Base-by-base conservation (phyloP, 2,888 invertebrate species). In the Heliconius cydno region DNA sequence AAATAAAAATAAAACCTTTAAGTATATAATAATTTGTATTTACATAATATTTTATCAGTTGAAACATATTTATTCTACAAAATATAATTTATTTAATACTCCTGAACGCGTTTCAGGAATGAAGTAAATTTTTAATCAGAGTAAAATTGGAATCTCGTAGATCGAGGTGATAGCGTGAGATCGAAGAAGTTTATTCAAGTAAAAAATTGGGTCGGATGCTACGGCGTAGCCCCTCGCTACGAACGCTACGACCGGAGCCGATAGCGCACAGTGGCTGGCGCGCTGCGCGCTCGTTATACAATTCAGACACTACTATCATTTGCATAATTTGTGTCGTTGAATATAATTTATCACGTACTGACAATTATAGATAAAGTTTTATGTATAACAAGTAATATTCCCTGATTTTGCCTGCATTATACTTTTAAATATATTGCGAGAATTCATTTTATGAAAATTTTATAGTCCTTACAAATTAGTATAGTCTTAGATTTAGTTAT, bases 191-290 rank as follows among this genome's bases (percentile, higher is more conserved):
- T 81, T 73, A 76, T 79, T 82, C 82, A 76, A 71, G 79, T 78
- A 78, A 73, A 78, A 81, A 82, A 82, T 81, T 82, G 79, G 81
- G 76, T 76, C 78, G 78, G 79, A 46, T 75, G 78, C 79, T 82
- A 83, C 80, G 81, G 83, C 80, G 80, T 85, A 73, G 38, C 60
- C 38, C 38, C 73, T 25, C 28, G 80, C 82, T 84, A 83, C 83
- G 82, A 74, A 72, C 41, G 79, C 80, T 57, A 73, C 76, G 73
- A 71, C 41, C 46, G 52, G 65, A 60, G 57, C 72, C 30, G 63
- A 66, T 67, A 57, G n/a, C 57, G 66, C 67, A 65, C 75, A 52
- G 46, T 80, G 65, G 73, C 71, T 68, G 28, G 52, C 38, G 46
- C 34, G 41, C 41, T 38, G 66, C 74, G 28, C 25, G 74, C 75